Evolutionary conservation across 2,797 vertebrate species (phyloP), one percentile per base, ranked within the genome.

Genomic region (Esox masquinongy): DNA sequence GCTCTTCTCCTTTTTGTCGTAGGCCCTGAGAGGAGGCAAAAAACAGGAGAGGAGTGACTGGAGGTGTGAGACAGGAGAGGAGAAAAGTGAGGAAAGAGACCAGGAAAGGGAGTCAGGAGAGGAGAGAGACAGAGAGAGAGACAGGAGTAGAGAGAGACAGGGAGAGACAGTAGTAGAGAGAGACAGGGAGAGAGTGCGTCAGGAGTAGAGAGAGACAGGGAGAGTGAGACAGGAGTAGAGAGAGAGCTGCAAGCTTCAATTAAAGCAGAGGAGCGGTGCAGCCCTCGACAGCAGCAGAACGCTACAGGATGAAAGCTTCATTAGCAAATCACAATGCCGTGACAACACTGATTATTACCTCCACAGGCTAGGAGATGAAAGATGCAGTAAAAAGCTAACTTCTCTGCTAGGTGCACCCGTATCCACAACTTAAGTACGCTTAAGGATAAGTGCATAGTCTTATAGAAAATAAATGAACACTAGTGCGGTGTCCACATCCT

Each of bases 271-370:
- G 79, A 82, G 80, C 73, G 75, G 80, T 11, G 56, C 19, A 0
- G 82, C 79, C 78, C 75, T 83, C 68, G 2, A 82, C 82, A 66
- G 73, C 47, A 69, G 73, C 77, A 73, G 70, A 85, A 77, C 84
- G 81, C 73, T 51, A 12, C 31, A 6, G 77, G 85, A 89, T 89
- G 88, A 90, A 90, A 90, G 88, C 78, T 79, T 84, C 70, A 80
- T 87, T 86, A 88, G 84, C 81, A 80, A 90, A 85, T 80, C 85
- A 90, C 82, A 86, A 84, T 80, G 74, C 72, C 80, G 83, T 86
- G 89, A 89, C 88, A 84, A 86, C 81, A 82, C 80, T 88, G 80
- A 80, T 88, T 89, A 91, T 89, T 86, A 88, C 83, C 82, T 88
- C 85, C 81, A 89, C 72, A 22, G 82, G 84, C 84, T 77, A 78